A percentile compares a stretch with the other conserved stretches of the same genome.
These are phyloP conservation scores for Chironomus striatipennis DNA, from an alignment of 1,140 invertebrate species.

Conservation along the genomic window DNA sequence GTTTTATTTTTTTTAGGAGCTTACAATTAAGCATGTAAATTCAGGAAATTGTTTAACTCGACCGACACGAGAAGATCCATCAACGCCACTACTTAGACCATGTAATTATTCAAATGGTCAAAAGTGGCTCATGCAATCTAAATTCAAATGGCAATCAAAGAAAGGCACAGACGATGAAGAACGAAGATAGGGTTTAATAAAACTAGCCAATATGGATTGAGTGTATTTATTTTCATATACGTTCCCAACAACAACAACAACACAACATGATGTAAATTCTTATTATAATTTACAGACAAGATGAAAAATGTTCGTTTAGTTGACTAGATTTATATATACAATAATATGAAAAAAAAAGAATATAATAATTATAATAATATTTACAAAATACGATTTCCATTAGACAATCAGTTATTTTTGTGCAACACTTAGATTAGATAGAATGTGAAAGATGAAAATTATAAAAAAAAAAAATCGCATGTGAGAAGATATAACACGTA, in stretches of 20 bases:
- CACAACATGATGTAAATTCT: not conserved
- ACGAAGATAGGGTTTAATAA: constrained; percentile 11
- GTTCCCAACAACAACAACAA: not conserved
- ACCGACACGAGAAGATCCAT: constrained; percentile 67
- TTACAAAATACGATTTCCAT: not conserved
- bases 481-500: not conserved
- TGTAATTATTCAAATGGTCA: constrained; percentile 71
- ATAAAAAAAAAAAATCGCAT: not conserved
- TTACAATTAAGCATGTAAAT: constrained; percentile 81
- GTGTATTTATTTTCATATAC: not conserved
- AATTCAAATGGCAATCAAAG: constrained; percentile 85
- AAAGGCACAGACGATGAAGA: constrained; percentile 15
- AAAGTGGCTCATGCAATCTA: constrained; percentile 91
- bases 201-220: constrained; percentile 17
- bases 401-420: constrained; percentile 13
- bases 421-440: not conserved
- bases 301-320: not conserved
- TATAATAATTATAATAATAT: no score
- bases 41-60: constrained; percentile 85
- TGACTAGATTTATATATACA: not conserved
- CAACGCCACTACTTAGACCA: constrained; percentile 60
- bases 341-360: not conserved
- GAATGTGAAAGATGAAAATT: not conserved
- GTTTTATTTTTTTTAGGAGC: constrained; percentile 53
- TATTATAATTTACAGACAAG: not conserved